Evolutionary conservation across 2,113 vertebrate species (phyloP), one percentile per base, ranked within the genome.

Genomic region (Nesoenas mayeri): DNA sequence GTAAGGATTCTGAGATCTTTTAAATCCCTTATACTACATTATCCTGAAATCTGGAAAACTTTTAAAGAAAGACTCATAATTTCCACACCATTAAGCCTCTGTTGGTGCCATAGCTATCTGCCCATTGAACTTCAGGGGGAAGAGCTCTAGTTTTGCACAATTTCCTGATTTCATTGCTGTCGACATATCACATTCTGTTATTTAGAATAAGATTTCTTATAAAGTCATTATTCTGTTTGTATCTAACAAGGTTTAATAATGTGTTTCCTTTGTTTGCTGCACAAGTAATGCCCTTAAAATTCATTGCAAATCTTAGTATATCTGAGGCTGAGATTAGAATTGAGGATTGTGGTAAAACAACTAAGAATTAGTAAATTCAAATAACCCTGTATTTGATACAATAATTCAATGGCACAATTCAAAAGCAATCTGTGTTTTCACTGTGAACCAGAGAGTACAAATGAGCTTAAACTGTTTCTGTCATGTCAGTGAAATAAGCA

Each of bases 1-100:
- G 8, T 58, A 56, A 66, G 13, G 34, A 28, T 15, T 10, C 58
- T 9, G n/a, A 80, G 18, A 2, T 62, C 6, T 28, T 69, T 44
- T 12, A 65, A 58, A 47, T 20, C 17, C 58, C 10, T 74, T 32
- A 7, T 42, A 1, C 0, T 67, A 42, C 6, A 5, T n/a, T 72
- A 7, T n/a, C 16, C 16, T 74, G 12, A 93, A 87, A 66, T 50
- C 16, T 70, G 13, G 3, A 73, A 62, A 10, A 32, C 2, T 24
- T 85, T 60, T 26, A 58, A 73, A 67, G 36, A 75, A 51, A 54
- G 15, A 64, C 2, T 0, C 6, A 8, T 34, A 32, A 22, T 10
- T 48, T 7, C 2, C 1, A 9, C 3, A 2, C 22, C 16, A 16
- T 3, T 38, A 6, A 38, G 5, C 19, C 18, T 62, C 36, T 71